A percentile compares a stretch with the other conserved stretches of the same genome.
These are phyloP conservation scores for Holothuria glaberrima DNA, from an alignment of 35 echinoderm and acorn worm genomes.

Conservation along the genomic window DNA sequence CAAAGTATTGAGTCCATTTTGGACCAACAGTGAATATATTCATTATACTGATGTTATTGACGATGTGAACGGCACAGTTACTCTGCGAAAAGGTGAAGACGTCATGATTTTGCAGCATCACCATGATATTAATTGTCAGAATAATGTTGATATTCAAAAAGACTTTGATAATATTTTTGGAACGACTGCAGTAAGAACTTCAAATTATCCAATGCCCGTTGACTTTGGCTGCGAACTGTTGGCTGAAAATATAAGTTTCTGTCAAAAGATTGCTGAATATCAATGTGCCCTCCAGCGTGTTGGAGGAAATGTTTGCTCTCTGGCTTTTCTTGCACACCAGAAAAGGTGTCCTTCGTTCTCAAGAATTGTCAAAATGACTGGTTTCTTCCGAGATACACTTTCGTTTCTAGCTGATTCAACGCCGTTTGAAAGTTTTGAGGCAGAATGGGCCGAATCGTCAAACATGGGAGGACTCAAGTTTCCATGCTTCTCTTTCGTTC, in stretches of 20 bases:
- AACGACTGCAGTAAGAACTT: background rate
- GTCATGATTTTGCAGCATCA: background rate
- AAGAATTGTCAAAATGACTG: background rate
- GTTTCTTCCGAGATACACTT: background rate
- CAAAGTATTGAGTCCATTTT: background rate
- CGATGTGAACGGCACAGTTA: background rate
- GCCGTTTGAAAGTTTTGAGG: background rate
- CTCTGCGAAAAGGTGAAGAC: background rate
- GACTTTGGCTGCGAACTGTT: background rate
- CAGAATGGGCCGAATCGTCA: background rate
- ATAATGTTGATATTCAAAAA: background rate
- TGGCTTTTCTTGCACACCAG: background rate
- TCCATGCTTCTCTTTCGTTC: too few species aligned
- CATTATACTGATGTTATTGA: background rate
- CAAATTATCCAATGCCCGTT: slow-evolving; percentile 2
- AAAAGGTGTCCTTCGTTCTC: background rate
- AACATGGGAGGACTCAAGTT: too few species aligned
- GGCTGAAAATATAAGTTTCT: background rate
- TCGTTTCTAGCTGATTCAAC: background rate
- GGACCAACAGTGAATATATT: background rate
- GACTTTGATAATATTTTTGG: background rate
- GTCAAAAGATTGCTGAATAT: background rate
- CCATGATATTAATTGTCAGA: background rate
- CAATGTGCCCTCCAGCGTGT: background rate
- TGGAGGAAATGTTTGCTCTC: background rate